Percentiles rank a stretch among this genome's conserved stretches.
Evolutionary conservation across 1,140 invertebrate species (phyloP).

Genomic region (Liolophura sinensis): DNA sequence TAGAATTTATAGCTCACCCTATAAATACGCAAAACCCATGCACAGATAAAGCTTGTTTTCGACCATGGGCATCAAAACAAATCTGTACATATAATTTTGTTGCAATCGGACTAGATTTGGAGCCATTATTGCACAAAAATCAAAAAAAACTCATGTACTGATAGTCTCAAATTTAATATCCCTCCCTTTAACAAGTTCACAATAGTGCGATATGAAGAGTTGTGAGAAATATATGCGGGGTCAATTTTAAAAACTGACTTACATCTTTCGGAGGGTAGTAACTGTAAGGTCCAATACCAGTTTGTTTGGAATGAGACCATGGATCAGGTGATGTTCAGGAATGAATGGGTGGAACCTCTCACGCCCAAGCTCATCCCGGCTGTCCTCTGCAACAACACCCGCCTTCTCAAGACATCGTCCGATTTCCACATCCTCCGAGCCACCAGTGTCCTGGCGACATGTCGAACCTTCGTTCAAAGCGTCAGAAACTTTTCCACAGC

Average conservation of each 20-base stretch:
- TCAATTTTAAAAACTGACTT: constrained; percentile 2
- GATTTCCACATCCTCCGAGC: constrained; percentile 92
- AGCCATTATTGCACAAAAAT: too few relatives aligned
- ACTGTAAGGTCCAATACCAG: constrained; percentile 52
- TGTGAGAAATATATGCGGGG: too few relatives aligned
- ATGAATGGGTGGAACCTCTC: constrained; percentile 94
- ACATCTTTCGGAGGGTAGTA: constrained; percentile 49
- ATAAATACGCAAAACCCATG: too few relatives aligned
- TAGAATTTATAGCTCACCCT: too few relatives aligned
- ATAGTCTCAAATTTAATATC: too few relatives aligned
- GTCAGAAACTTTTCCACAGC: constrained; percentile 34
- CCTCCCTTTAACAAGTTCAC: too few relatives aligned
- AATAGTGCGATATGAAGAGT: too few relatives aligned
- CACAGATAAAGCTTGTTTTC: too few relatives aligned
- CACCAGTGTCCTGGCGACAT: constrained; percentile 65
- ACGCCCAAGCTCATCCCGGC: constrained; percentile 78
- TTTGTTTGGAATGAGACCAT: constrained; percentile 47
- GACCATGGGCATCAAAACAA: too few relatives aligned
- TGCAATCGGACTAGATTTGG: too few relatives aligned
- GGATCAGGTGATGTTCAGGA: constrained; percentile 67
- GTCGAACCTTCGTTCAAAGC: constrained; percentile 15
- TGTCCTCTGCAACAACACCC: constrained; percentile 84
- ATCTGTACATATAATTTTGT: too few relatives aligned
- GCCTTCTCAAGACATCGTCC: constrained; percentile 87
- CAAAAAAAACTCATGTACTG: too few relatives aligned